phyloP scores from a whole-genome alignment of 1,140 invertebrate genomes.

The Gryon sp. region DNA sequence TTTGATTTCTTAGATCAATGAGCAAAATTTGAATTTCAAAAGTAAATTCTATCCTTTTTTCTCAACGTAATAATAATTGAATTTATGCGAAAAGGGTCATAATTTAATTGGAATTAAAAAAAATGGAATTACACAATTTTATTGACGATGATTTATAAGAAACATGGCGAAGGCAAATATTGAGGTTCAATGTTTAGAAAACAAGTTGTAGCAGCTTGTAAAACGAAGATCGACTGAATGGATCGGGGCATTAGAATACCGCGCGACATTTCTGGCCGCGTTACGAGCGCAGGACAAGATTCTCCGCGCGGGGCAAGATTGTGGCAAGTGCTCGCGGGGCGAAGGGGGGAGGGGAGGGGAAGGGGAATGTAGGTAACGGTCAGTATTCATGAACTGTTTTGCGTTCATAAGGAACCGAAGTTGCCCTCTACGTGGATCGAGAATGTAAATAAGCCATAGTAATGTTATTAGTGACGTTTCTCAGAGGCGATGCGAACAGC shows the following conservation, averaged over 20 bases:
- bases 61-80: background rate
- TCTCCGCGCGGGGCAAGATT: constrained; percentile 28
- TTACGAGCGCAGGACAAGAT: constrained; percentile 27
- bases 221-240: constrained; percentile 17
- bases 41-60: no score
- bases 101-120: no score
- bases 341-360: no score
- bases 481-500: constrained; percentile 35
- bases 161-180: no score
- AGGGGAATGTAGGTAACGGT: constrained; percentile 67
- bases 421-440: constrained; percentile 35
- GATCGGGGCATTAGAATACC: constrained; percentile 28
- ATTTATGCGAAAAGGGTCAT: no score
- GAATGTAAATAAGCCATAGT: constrained; percentile 70
- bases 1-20: no score
- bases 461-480: constrained; percentile 71
- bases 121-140: no score
- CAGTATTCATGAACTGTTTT: constrained; percentile 67
- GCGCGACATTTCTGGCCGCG: constrained; percentile 18
- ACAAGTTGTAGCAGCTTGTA: no score
- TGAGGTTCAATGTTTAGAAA: no score
- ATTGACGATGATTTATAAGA: no score
- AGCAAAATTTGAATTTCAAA: no score
- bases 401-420: constrained; percentile 46
- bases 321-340: constrained; percentile 29